phyloP scores from a whole-genome alignment of 2,888 invertebrate species.

The Corbicula japonica region DNA sequence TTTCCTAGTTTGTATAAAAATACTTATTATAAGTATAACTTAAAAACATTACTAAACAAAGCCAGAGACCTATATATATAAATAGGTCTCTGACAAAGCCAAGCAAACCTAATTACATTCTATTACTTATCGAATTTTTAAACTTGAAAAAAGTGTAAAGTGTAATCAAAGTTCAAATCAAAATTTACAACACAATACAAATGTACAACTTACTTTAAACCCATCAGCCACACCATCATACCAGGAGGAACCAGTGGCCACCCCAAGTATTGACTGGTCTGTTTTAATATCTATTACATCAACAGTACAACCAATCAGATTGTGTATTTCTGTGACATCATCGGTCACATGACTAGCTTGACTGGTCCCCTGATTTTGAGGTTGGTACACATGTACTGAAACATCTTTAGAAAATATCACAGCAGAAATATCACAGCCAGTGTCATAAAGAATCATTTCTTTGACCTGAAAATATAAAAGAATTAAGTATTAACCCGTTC shows the following conservation, averaged over 20 bases:
- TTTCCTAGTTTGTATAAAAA: too few species aligned
- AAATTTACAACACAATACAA: too few species aligned
- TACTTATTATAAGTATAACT: too few species aligned
- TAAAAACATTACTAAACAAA: too few species aligned
- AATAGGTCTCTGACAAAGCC: too few species aligned
- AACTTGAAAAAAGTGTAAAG: too few species aligned
- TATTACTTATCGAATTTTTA: too few species aligned
- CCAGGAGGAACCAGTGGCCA: slow-evolving; percentile 66
- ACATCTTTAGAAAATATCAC: slow-evolving; percentile 65
- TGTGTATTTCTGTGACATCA: slow-evolving; percentile 75
- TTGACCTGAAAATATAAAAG: slow-evolving; percentile 63
- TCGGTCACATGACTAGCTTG: slow-evolving; percentile 27
- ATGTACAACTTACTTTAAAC: slow-evolving; percentile 73
- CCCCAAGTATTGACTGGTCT: slow-evolving; percentile 67
- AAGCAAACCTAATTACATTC: too few species aligned
- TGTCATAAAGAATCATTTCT: slow-evolving; percentile 58
- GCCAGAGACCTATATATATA: too few species aligned
- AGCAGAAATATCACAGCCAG: slow-evolving; percentile 32
- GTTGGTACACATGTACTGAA: slow-evolving; percentile 64
- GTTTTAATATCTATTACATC: slow-evolving; percentile 70
- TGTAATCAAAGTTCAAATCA: too few species aligned
- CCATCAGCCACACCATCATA: slow-evolving; percentile 64
- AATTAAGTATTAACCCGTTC: too few species aligned
- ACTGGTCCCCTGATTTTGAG: slow-evolving; percentile 23
- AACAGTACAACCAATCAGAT: slow-evolving; percentile 74